phyloP scores from a whole-genome alignment of 2,888 invertebrate genomes.

The Mactromeris polynyma region DNA sequence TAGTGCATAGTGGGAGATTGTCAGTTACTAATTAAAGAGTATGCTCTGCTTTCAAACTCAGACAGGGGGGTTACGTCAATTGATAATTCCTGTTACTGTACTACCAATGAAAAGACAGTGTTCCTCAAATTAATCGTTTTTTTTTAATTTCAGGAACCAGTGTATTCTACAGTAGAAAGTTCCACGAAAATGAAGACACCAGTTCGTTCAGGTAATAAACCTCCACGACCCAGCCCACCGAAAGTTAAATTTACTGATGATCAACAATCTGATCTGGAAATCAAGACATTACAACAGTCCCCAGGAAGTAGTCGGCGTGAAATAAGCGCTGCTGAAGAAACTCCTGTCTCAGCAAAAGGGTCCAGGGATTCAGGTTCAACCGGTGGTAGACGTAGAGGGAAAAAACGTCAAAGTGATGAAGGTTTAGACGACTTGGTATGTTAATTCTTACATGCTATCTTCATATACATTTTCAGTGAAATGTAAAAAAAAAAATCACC shows the following conservation, averaged over 20 bases:
- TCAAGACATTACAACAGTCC: constrained; percentile 36
- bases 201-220: not conserved
- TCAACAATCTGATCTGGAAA: constrained; percentile 25
- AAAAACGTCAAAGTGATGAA: constrained; percentile 54
- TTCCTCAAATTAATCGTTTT: no score
- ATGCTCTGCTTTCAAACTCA: no score
- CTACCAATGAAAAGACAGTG: no score
- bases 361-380: not conserved
- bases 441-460: not conserved
- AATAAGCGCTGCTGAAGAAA: constrained; percentile 16
- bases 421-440: constrained; percentile 54
- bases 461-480: no score
- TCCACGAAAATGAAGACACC: constrained; percentile 7
- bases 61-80: no score
- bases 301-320: constrained; percentile 45
- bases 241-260: not conserved
- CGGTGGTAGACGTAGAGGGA: constrained; percentile 40
- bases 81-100: no score
- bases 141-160: not conserved
- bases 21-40: no score
- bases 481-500: no score
- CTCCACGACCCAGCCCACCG: constrained; percentile 43
- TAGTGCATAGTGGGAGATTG: no score
- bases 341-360: constrained; percentile 22
- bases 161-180: not conserved